These are phyloP conservation scores for Monopterus albus DNA, from an alignment of 2,113 vertebrate species.

Conservation along the genomic window DNA sequence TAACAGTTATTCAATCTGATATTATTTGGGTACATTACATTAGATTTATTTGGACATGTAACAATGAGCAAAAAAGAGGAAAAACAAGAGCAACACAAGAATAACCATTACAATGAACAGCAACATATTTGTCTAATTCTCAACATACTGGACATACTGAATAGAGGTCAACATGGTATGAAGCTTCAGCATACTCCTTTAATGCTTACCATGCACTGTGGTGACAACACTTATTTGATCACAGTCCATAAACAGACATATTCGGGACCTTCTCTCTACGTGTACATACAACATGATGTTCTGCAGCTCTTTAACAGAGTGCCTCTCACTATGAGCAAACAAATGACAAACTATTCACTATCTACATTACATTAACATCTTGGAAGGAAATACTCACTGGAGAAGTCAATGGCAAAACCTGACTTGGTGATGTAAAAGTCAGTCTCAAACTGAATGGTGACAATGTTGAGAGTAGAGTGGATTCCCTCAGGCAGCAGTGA, in stretches of 20 bases:
- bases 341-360: too few species aligned
- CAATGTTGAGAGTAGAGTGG: slow-evolving; percentile 95
- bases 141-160: neutral
- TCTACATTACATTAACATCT: neutral
- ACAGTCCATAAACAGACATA: neutral
- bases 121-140: too few species aligned
- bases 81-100: too few species aligned
- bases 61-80: too few species aligned
- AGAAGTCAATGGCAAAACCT: slow-evolving; percentile 98
- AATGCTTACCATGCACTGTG: neutral
- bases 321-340: too few species aligned
- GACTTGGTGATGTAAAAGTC: slow-evolving; percentile 99
- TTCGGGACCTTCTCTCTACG: neutral
- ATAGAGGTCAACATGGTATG: neutral
- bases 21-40: too few species aligned
- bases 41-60: too few species aligned
- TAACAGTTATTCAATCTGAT: too few species aligned
- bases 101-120: too few species aligned
- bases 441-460: slow-evolving; percentile 97
- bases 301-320: too few species aligned
- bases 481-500: slow-evolving; percentile 96
- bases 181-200: neutral
- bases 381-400: slow-evolving; percentile 87
- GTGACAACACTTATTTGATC: too few species aligned
- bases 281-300: too few species aligned